A percentile compares a stretch with the other conserved stretches of the same genome.
Evolutionary conservation across 2,797 vertebrate species (phyloP).

Genomic region (Macrochelys suwanniensis): DNA sequence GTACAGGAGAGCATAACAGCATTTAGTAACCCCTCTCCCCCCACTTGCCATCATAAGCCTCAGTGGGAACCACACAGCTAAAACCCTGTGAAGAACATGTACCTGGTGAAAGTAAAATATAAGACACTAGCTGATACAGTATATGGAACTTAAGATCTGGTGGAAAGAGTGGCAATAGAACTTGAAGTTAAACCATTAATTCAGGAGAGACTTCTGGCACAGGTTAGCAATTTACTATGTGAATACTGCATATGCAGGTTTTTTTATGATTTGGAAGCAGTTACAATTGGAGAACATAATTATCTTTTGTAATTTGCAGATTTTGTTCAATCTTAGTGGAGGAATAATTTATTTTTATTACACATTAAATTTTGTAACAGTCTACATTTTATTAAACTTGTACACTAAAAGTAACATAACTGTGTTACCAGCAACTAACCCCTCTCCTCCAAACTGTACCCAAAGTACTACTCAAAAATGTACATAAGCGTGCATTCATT

Average conservation of each 20-base stretch:
- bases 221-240: background rate
- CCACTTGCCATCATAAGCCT: background rate
- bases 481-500: background rate
- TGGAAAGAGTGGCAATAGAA: background rate
- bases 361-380: conserved; percentile 54
- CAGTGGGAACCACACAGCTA: background rate
- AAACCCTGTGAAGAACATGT: background rate
- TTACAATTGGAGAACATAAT: conserved; percentile 46
- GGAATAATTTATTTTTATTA: conserved; percentile 65
- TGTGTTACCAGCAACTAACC: conserved; percentile 39
- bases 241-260: background rate
- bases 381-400: conserved; percentile 45
- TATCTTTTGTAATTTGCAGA: conserved; percentile 42
- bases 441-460: background rate
- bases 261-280: conserved; percentile 49
- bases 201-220: background rate
- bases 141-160: background rate
- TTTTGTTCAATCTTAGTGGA: conserved; percentile 34
- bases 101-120: background rate
- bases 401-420: conserved; percentile 58
- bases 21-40: background rate
- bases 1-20: background rate
- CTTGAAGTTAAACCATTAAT: background rate
- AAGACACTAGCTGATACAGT: background rate
- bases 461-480: background rate